Evolutionary conservation across 53 echinoderm and acorn worm species (phyloP).

Genomic region (Temnopleurus reevesii): DNA sequence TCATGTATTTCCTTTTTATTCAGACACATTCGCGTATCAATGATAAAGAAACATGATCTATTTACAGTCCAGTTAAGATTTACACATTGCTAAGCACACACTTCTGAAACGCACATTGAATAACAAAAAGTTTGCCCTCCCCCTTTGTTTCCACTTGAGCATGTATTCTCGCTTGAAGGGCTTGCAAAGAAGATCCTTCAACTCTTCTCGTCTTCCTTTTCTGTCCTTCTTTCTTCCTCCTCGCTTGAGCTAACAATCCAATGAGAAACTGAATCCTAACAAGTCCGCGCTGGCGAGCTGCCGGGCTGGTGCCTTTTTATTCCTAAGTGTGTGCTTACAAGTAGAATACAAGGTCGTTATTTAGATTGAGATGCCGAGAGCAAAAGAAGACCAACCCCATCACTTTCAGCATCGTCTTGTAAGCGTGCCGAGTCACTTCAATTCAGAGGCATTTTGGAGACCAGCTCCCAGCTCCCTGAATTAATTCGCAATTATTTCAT

Average conservation of each 20-base stretch:
- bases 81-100: neutral
- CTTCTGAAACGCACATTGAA: neutral
- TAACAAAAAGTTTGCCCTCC: neutral
- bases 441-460: too few relatives aligned
- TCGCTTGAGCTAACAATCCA: slow-evolving; percentile 8
- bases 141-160: neutral
- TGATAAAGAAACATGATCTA: neutral
- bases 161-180: slow-evolving; percentile 21
- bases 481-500: too few relatives aligned
- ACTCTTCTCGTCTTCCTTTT: neutral
- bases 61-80: neutral
- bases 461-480: too few relatives aligned
- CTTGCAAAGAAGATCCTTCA: neutral
- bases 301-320: neutral
- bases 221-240: neutral
- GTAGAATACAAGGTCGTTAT: neutral
- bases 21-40: neutral
- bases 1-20: too few relatives aligned
- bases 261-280: slow-evolving; percentile 14
- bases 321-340: neutral
- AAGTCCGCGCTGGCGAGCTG: neutral
- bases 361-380: too few relatives aligned
- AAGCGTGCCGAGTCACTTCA: too few relatives aligned
- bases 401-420: too few relatives aligned
- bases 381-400: too few relatives aligned